A percentile compares a stretch with the other conserved stretches of the same genome.
Conservation (phyloP, 2,888 invertebrate genomes). For the Drosophila ezoana region DNA sequence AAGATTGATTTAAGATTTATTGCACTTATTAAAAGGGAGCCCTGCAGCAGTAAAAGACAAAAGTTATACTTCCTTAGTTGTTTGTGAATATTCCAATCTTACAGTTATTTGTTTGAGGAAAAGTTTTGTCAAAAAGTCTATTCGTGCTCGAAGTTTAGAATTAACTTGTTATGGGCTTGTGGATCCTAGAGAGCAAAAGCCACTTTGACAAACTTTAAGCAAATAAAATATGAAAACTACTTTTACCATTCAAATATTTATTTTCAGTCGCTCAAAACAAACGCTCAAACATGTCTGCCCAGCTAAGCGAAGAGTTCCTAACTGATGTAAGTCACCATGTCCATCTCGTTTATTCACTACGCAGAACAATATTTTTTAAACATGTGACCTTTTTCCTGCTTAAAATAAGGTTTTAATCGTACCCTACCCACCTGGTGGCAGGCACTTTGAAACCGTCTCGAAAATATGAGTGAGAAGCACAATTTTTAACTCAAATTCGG, state of each 20-base stretch:
- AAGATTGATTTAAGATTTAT: background rate
- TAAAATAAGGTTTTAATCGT: too few species aligned
- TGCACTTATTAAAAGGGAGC: conserved; percentile 7
- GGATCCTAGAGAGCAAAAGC: background rate
- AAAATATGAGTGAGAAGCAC: too few species aligned
- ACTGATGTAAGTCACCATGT: too few species aligned
- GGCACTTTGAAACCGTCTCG: too few species aligned
- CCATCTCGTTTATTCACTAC: too few species aligned
- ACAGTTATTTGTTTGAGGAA: conserved; percentile 8
- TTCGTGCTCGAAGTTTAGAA: conserved; percentile 2
- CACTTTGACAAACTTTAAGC: conserved; percentile 6
- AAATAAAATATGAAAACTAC: conserved; percentile 9
- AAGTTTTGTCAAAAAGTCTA: conserved; percentile 23
- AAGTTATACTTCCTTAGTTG: conserved; percentile 15
- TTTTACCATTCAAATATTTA: background rate
- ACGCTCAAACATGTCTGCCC: background rate
- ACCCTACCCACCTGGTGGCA: too few species aligned
- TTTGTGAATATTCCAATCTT: conserved; percentile 4
- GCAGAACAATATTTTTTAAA: too few species aligned
- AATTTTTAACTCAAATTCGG: too few species aligned
- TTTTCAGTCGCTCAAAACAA: background rate
- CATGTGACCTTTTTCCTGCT: too few species aligned
- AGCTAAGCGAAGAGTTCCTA: too few species aligned
- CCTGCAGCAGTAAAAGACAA: conserved; percentile 17
- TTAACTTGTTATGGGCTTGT: conserved; percentile 7